These are phyloP conservation scores for Eolophus roseicapilla DNA, from an alignment of 2,113 vertebrate genomes.

Conservation along the genomic window DNA sequence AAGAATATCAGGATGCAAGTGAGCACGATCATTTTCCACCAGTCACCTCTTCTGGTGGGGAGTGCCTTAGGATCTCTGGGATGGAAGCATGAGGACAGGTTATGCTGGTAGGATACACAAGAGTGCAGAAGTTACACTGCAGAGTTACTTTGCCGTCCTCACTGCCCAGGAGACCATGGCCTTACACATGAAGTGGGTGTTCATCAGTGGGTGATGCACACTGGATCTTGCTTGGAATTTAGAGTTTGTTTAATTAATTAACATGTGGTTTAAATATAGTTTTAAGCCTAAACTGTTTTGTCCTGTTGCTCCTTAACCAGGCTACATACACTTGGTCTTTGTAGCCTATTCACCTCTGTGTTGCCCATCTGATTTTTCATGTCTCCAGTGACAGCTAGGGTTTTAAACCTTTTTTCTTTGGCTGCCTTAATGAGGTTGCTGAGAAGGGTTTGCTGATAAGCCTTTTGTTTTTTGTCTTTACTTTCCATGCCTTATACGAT, in stretches of 20 bases:
- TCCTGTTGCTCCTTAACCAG: neutral
- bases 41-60: neutral
- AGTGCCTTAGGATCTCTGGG: neutral
- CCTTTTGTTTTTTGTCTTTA: constrained; percentile 27
- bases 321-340: neutral
- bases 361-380: neutral
- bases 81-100: neutral
- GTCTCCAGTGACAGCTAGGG: neutral
- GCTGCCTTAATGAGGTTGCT: neutral
- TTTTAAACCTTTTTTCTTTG: constrained; percentile 25
- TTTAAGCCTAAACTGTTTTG: neutral
- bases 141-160: neutral
- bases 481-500: neutral
- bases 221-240: neutral
- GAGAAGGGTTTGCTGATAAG: neutral
- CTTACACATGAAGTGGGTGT: neutral
- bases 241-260: neutral
- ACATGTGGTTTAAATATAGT: neutral
- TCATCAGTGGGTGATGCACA: neutral
- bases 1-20: neutral
- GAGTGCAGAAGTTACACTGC: neutral
- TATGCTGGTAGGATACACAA: neutral
- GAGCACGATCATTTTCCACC: neutral
- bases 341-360: neutral
- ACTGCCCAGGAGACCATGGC: neutral